A percentile compares a stretch with the other conserved stretches of the same genome.
phyloP scores from a whole-genome alignment of 2,113 vertebrate genomes.

The Urocitellus parryii region DNA sequence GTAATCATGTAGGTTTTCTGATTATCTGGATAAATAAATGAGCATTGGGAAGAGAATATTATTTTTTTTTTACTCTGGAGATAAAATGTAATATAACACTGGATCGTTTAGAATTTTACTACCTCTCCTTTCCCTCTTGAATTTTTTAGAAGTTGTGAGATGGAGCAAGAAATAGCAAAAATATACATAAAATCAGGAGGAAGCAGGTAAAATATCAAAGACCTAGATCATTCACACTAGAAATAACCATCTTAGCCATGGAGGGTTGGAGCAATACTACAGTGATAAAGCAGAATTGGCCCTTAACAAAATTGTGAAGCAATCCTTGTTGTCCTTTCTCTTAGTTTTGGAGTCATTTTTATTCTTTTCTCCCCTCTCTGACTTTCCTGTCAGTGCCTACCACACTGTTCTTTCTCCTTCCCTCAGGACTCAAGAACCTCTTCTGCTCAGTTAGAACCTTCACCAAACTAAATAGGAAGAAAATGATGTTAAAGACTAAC shows the following conservation, averaged over 20 bases:
- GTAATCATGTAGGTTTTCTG: neutral
- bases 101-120: neutral
- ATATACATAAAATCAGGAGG: neutral
- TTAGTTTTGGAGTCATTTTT: slow-evolving; percentile 18
- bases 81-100: neutral
- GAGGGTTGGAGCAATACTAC: neutral
- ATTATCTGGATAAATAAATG: neutral
- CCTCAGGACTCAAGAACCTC: neutral
- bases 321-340: neutral
- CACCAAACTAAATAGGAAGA: neutral
- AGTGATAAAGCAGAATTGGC: neutral
- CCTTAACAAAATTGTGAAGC: neutral
- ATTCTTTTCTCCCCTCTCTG: neutral
- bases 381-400: neutral
- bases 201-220: slow-evolving; percentile 8
- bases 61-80: slow-evolving; percentile 14
- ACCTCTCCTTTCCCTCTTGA: neutral
- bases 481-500: neutral
- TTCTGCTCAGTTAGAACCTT: neutral
- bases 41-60: neutral
- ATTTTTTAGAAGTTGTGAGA: neutral
- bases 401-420: neutral
- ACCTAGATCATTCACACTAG: neutral
- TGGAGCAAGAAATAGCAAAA: slow-evolving; percentile 46
- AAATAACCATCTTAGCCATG: neutral